Evolutionary conservation across 2,113 vertebrate genomes (phyloP), one percentile per base, ranked within the genome.

Genomic region (Triplophysa siluroides): DNA sequence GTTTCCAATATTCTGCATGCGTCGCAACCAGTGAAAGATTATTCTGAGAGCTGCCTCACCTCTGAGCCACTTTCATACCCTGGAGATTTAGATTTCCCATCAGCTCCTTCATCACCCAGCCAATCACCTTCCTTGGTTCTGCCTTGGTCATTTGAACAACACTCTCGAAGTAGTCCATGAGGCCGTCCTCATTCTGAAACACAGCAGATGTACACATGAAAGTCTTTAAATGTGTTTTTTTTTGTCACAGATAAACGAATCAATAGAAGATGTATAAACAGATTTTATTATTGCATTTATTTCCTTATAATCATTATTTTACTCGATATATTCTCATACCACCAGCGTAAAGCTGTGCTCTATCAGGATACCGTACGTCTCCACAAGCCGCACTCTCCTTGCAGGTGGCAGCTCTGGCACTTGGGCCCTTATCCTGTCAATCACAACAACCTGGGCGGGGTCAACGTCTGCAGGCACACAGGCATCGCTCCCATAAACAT

Each of bases 331-430:
- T 64, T 74, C 47, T 69, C 95, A 89, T 91, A 99, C 98, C 95
- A 97, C 85, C 85, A 99, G 91, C 9, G 91, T 90, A 88, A 95
- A 92, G 92, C 95, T 95, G 92, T 98, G 97, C 78, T 97, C 96
- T 0, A 94, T 94, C 88, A 95, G 95, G 91, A 99, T 94, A 84
- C 89, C 90, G 58, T 96, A 95, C 18, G 60, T 86, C 75, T 93
- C 90, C 85, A 96, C 89, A 43, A 99, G 94, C 85, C 93, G 91
- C 78, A 87, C 92, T 86, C 96, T 92, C 82, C 88, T 96, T 86
- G 90, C 87, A 7, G 92, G 89, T 73, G 97, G 98, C 43, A 99
- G 94, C 89, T 98, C 96, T 0, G 98, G 97, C 76, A 99, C 92
- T 16, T 13, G 87, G 64, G 92, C 87, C 52, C 84, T 93, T 83